phyloP scores from a whole-genome alignment of 2,113 vertebrate species.

The Cranoglanis bouderius region DNA sequence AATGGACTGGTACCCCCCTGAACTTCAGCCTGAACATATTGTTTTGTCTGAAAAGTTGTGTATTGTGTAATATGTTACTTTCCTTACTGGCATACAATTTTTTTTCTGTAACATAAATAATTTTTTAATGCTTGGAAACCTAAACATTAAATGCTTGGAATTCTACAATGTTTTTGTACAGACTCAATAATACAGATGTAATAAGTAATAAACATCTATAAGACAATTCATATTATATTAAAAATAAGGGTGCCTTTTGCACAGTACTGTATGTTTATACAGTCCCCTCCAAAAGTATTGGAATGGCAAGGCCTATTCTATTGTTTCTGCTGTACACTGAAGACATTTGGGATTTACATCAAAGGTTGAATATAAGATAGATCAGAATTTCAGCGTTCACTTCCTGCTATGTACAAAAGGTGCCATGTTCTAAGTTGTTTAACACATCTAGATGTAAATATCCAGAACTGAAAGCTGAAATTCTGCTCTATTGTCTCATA shows the following conservation, averaged over 20 bases:
- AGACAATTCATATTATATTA: too few species aligned
- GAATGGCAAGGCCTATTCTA: background rate
- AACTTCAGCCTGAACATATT: too few species aligned
- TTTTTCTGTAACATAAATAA: background rate
- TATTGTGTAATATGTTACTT: background rate
- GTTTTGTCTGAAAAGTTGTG: background rate
- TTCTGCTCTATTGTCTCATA: background rate
- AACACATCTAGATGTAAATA: too few species aligned
- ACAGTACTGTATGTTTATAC: background rate
- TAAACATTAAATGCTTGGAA: background rate
- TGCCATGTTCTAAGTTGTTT: background rate
- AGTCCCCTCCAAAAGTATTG: background rate
- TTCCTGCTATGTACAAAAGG: background rate
- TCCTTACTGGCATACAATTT: background rate
- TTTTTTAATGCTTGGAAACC: background rate
- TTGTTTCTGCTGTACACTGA: background rate
- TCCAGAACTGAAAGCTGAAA: background rate
- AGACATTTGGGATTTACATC: background rate
- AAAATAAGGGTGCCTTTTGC: background rate
- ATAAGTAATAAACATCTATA: too few species aligned
- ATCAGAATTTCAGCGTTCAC: too few species aligned
- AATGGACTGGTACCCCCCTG: conserved; percentile 36
- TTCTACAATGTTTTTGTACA: too few species aligned
- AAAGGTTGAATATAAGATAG: background rate
- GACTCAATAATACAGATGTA: too few species aligned